Conservation (phyloP, 2,888 invertebrate genomes). For the Limnephilus marmoratus region DNA sequence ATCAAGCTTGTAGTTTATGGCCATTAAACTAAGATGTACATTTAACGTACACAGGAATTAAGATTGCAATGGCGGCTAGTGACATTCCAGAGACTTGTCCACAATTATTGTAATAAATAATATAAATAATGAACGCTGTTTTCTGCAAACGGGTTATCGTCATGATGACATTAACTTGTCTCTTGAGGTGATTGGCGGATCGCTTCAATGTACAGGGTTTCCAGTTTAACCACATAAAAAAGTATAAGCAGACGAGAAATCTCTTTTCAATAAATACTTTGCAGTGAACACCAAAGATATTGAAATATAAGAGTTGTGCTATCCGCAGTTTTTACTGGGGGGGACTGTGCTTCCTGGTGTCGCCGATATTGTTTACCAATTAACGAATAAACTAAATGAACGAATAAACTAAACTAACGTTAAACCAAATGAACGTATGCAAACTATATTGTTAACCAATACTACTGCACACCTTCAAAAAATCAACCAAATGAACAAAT, state of each 20-base stretch:
- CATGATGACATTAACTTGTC: conserved; percentile 32
- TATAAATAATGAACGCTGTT: conserved; percentile 20
- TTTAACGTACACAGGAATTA: conserved; percentile 26
- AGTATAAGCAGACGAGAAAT: neutral
- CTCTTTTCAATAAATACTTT: no score
- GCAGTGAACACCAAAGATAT: no score
- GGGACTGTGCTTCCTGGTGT: no score
- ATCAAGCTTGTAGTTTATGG: neutral
- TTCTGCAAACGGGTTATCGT: conserved; percentile 34
- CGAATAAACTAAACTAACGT: no score
- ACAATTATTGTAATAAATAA: conserved; percentile 16
- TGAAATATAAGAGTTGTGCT: no score
- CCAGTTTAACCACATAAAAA: neutral
- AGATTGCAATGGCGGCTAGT: conserved; percentile 21
- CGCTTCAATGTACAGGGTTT: neutral
- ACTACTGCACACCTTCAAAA: no score
- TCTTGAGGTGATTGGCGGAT: neutral
- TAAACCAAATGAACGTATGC: no score
- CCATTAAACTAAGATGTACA: conserved; percentile 13
- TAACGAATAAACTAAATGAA: no score
- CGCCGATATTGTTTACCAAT: no score
- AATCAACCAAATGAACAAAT: no score
- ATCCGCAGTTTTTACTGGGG: no score
- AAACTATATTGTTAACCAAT: no score
- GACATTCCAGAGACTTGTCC: conserved; percentile 14